phyloP scores from a whole-genome alignment of 2,888 invertebrate genomes.

The Machimus atricapillus region DNA sequence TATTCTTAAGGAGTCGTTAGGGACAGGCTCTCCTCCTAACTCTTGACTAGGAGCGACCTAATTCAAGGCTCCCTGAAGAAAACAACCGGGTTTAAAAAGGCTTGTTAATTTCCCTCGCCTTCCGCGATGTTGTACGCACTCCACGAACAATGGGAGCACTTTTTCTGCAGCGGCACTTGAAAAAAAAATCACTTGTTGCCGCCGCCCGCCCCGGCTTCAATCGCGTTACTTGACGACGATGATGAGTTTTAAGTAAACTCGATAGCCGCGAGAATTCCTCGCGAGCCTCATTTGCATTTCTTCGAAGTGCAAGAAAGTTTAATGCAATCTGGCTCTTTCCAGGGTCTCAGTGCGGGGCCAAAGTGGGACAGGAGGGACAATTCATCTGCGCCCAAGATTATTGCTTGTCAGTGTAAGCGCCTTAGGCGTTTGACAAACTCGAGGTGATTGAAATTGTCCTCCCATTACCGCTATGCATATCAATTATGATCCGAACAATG shows the following conservation, averaged over 20 bases:
- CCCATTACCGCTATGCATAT: constrained; percentile 4
- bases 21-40: background rate
- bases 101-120: background rate
- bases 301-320: background rate
- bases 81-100: background rate
- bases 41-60: background rate
- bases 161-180: background rate
- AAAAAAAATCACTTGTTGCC: background rate
- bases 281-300: background rate
- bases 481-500: constrained; percentile 12
- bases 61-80: background rate
- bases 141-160: background rate
- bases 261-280: background rate
- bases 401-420: constrained; percentile 20
- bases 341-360: background rate
- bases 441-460: constrained; percentile 11
- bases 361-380: background rate
- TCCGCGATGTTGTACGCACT: background rate
- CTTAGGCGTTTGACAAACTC: constrained; percentile 6
- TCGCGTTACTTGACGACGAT: background rate
- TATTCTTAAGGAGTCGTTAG: background rate
- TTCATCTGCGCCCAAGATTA: background rate
- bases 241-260: background rate
- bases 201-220: background rate
- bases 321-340: background rate